phyloP scores from a whole-genome alignment of 2,797 vertebrate species.

The Arrhamphus sclerolepis region DNA sequence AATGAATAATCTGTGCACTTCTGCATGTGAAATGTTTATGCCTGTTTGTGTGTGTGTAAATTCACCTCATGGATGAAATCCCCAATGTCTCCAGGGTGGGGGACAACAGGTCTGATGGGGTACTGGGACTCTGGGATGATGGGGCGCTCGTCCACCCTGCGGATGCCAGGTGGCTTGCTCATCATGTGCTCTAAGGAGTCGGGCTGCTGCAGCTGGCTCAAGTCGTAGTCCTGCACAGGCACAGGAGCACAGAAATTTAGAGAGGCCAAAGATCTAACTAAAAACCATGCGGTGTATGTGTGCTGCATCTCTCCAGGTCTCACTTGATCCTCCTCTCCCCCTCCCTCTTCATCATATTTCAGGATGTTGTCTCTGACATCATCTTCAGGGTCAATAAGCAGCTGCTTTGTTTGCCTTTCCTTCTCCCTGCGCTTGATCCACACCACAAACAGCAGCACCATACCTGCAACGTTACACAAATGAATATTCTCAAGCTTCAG shows the following conservation, averaged over 20 bases:
- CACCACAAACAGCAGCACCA: constrained; percentile 91
- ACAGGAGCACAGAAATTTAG: constrained; percentile 28
- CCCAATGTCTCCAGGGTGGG: constrained; percentile 94
- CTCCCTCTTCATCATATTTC: constrained; percentile 94
- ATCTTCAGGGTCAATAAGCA: constrained; percentile 94
- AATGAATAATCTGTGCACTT: constrained; percentile 20
- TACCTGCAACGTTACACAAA: constrained; percentile 75
- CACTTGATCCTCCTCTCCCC: constrained; percentile 96
- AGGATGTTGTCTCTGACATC: constrained; percentile 96
- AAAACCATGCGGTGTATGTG: not conserved
- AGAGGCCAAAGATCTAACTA: not conserved
- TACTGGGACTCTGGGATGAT: constrained; percentile 94
- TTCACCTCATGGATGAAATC: constrained; percentile 96
- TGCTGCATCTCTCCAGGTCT: constrained; percentile 20
- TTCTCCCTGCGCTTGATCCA: constrained; percentile 94
- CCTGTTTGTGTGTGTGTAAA: not conserved
- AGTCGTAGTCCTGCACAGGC: constrained; percentile 89
- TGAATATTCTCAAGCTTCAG: not conserved
- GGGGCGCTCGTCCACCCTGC: constrained; percentile 93
- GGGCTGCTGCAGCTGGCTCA: constrained; percentile 95
- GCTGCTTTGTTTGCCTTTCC: constrained; percentile 93
- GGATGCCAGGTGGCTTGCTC: constrained; percentile 89
- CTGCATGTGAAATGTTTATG: not conserved
- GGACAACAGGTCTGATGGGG: constrained; percentile 90
- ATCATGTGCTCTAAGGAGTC: constrained; percentile 92